A percentile compares a stretch with the other conserved stretches of the same genome.
These are phyloP conservation scores for Actinia equina DNA, from an alignment of 64 coral and sea anemone species.

Conservation along the genomic window DNA sequence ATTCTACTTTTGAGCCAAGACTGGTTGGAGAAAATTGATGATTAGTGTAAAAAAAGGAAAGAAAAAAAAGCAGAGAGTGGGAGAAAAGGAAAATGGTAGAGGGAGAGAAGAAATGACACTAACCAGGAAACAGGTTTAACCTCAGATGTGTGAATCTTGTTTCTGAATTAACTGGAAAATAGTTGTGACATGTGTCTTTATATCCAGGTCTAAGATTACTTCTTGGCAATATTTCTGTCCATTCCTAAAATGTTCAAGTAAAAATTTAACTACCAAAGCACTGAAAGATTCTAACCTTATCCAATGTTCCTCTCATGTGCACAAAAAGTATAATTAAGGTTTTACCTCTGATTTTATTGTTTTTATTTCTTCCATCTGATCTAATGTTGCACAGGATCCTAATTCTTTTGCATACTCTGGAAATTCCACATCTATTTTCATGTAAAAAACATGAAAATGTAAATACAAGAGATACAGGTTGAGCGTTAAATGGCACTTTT, in stretches of 20 bases:
- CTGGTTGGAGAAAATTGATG: too few relatives aligned
- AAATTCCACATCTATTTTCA: slow-evolving; percentile 24
- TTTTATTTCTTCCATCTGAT: slow-evolving; percentile 46
- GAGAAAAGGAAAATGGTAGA: too few relatives aligned
- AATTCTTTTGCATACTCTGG: slow-evolving; percentile 56
- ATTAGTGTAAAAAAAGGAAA: too few relatives aligned
- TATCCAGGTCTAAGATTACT: slow-evolving; percentile 43
- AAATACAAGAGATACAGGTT: too few relatives aligned
- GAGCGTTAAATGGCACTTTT: too few relatives aligned
- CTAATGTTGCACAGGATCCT: slow-evolving; percentile 45
- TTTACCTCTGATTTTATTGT: slow-evolving; percentile 52
- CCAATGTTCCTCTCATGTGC: not conserved
- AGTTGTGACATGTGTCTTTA: slow-evolving; percentile 55
- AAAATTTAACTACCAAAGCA: not conserved
- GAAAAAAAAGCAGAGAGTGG: too few relatives aligned
- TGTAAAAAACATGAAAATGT: not conserved
- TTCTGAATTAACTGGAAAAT: slow-evolving; percentile 23
- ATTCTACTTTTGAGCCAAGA: too few relatives aligned
- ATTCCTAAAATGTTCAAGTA: slow-evolving; percentile 15
- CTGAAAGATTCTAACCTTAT: not conserved
- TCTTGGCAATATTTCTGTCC: slow-evolving; percentile 40
- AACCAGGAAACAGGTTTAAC: slow-evolving; percentile 58
- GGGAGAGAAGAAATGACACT: not conserved
- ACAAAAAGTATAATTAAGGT: not conserved
- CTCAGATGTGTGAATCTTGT: slow-evolving; percentile 63